Conservation (phyloP, 2,113 vertebrate genomes). For the Hippocampus mohnikei region DNA sequence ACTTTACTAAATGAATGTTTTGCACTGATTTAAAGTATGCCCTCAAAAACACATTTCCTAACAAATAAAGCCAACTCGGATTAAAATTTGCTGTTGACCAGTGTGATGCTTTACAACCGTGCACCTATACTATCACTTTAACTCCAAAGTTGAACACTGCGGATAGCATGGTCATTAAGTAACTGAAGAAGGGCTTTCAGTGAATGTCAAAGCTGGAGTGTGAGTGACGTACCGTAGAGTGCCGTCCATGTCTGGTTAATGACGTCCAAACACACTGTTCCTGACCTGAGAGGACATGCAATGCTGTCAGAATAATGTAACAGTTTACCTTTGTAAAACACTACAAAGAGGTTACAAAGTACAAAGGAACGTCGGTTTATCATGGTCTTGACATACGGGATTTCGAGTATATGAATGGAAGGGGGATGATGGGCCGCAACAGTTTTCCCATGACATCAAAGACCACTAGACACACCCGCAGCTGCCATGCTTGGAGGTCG, state of each 20-base stretch:
- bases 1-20: no score
- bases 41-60: no score
- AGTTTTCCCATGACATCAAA: no score
- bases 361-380: no score
- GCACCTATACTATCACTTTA: no score
- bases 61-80: no score
- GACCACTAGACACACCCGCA: no score
- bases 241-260: slow-evolving; percentile 99
- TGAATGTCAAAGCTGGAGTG: not conserved
- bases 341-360: no score
- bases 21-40: no score
- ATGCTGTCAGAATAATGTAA: slow-evolving; percentile 3
- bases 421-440: not conserved
- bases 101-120: no score
- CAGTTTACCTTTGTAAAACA: not conserved
- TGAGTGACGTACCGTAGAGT: slow-evolving; percentile 85
- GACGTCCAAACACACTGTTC: slow-evolving; percentile 99
- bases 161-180: not conserved
- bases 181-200: not conserved
- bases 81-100: no score
- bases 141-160: not conserved
- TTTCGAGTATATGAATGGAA: not conserved
- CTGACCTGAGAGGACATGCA: slow-evolving; percentile 79
- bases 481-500: no score
- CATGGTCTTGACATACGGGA: not conserved